phyloP scores from a whole-genome alignment of 2,888 invertebrate species.

The Apamea monoglypha region DNA sequence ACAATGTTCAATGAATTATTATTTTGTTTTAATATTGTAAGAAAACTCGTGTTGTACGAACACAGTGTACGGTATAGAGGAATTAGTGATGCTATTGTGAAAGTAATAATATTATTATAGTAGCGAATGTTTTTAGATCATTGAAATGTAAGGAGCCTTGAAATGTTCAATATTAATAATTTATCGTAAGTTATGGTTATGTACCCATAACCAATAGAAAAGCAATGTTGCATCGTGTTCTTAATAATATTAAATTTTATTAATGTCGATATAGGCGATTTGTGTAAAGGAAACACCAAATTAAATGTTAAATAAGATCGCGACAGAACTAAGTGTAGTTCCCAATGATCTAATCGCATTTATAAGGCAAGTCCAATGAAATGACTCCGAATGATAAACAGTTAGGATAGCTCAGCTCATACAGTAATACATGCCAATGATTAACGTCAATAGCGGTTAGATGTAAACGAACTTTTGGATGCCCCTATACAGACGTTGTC shows the following conservation, averaged over 20 bases:
- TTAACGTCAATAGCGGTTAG: slow-evolving; percentile 72
- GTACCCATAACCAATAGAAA: slow-evolving; percentile 55
- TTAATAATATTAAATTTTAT: slow-evolving; percentile 50
- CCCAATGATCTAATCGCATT: slow-evolving; percentile 71
- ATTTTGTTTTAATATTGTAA: slow-evolving; percentile 34
- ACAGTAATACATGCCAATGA: slow-evolving; percentile 72
- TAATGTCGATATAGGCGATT: slow-evolving; percentile 53
- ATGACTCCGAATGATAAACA: slow-evolving; percentile 48
- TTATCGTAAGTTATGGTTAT: slow-evolving; percentile 65
- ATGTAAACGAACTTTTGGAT: slow-evolving; percentile 79
- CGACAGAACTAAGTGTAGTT: slow-evolving; percentile 42
- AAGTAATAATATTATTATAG: slow-evolving; percentile 56
- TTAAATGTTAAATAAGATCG: slow-evolving; percentile 36
- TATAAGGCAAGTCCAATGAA: slow-evolving; percentile 49
- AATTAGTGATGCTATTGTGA: slow-evolving; percentile 52
- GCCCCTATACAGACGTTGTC: slow-evolving; percentile 83
- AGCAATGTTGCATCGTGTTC: slow-evolving; percentile 66
- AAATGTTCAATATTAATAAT: slow-evolving; percentile 67
- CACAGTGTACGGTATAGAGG: slow-evolving; percentile 30
- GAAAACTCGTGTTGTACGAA: slow-evolving; percentile 40
- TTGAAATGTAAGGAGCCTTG: slow-evolving; percentile 67
- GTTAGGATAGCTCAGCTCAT: slow-evolving; percentile 59
- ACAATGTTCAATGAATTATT: slow-evolving; percentile 27
- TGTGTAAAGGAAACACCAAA: slow-evolving; percentile 58
- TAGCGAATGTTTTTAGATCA: slow-evolving; percentile 68